These are phyloP conservation scores for Mirounga angustirostris DNA, from an alignment of 2,113 vertebrate genomes.

Conservation along the genomic window DNA sequence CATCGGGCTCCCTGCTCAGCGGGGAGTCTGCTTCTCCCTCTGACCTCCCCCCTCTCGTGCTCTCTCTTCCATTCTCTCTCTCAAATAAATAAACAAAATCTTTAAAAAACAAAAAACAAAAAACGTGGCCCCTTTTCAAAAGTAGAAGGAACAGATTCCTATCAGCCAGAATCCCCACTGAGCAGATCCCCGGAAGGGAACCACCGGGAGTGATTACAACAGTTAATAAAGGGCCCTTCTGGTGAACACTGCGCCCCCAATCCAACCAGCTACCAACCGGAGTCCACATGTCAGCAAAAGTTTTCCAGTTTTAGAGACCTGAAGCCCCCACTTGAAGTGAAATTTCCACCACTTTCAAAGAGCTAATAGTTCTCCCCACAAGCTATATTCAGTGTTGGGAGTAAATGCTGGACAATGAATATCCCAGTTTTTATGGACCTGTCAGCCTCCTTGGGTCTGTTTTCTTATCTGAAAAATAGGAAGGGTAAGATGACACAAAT, in stretches of 20 bases:
- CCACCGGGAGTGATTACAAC: background rate
- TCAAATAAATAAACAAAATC: too few species aligned
- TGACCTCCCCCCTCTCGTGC: too few species aligned
- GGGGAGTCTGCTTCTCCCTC: too few species aligned
- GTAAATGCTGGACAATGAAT: background rate
- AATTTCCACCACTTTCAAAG: background rate
- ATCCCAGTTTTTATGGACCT: background rate
- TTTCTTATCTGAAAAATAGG: slow-evolving; percentile 55
- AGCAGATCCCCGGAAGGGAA: background rate
- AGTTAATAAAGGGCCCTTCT: background rate
- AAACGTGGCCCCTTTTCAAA: slow-evolving; percentile 23
- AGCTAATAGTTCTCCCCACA: background rate
- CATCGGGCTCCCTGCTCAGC: too few species aligned
- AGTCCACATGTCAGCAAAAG: background rate
- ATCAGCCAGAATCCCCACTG: background rate
- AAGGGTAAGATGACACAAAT: background rate
- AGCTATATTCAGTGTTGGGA: background rate
- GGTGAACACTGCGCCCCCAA: background rate
- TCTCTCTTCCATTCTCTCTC: too few species aligned
- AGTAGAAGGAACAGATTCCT: slow-evolving; percentile 30
- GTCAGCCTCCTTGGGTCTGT: background rate
- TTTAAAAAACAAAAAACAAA: too few species aligned
- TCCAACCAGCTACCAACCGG: background rate
- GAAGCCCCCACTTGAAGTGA: background rate
- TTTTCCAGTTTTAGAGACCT: background rate